phyloP scores from a whole-genome alignment of 2,113 vertebrate species.

The Leucosticte australis region DNA sequence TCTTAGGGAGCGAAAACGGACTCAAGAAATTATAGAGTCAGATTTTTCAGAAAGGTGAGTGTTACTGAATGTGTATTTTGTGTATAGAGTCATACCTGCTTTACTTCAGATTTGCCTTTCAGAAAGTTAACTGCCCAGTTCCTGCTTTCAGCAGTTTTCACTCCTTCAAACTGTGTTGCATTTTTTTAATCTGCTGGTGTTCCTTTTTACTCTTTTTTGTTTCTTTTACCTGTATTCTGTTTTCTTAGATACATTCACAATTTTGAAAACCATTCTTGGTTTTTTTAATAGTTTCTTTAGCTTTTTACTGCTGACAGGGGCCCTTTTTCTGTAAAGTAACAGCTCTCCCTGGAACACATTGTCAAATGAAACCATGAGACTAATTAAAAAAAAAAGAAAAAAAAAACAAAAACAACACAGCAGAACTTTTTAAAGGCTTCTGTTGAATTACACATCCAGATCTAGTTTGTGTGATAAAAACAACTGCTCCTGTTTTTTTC shows the following conservation, averaged over 20 bases:
- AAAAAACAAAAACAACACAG: neutral
- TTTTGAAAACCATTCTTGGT: neutral
- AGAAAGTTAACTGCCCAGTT: neutral
- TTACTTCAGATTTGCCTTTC: neutral
- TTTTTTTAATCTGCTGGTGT: neutral
- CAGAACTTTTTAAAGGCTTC: neutral
- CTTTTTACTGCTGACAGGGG: neutral
- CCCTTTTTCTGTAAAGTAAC: neutral
- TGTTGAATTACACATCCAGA: neutral
- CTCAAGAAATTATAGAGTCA: conserved; percentile 83
- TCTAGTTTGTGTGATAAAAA: neutral
- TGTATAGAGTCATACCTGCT: neutral
- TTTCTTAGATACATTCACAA: neutral
- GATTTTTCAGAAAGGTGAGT: conserved; percentile 87
- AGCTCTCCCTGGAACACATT: neutral
- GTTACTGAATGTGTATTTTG: neutral
- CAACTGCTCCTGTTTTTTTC: neutral
- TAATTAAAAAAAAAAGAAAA: neutral
- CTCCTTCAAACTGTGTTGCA: neutral
- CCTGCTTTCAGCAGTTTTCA: neutral
- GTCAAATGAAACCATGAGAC: neutral
- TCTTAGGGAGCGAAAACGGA: conserved; percentile 83
- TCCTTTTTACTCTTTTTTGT: neutral
- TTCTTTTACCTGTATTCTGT: neutral
- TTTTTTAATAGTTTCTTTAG: neutral